phyloP scores from a whole-genome alignment of 2,113 vertebrate species.

The Thalassoma bifasciatum region DNA sequence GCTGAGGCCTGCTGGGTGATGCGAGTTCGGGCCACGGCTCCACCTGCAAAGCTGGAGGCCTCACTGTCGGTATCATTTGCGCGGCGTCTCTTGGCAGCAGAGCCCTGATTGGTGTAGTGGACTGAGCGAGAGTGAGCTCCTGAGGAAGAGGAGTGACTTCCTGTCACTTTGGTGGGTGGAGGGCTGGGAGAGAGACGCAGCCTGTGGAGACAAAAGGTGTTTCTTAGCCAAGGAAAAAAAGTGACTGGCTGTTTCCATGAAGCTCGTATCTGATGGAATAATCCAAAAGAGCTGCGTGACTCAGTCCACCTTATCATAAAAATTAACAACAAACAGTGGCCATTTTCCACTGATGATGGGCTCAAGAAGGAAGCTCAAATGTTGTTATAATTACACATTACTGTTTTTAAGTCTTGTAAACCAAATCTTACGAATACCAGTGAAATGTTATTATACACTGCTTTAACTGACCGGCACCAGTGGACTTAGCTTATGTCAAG shows the following conservation, averaged over 20 bases:
- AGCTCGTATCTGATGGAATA: no score
- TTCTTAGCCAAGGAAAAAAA: background rate
- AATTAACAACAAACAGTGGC: no score
- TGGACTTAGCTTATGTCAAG: no score
- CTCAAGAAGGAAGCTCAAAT: no score
- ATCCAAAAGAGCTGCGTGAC: background rate
- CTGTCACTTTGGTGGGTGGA: conserved; percentile 78
- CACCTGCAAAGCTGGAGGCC: conserved; percentile 80
- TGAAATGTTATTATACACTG: no score
- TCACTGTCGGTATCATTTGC: conserved; percentile 88
- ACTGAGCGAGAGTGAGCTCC: conserved; percentile 49
- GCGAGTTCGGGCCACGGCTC: conserved; percentile 85
- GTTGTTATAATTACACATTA: no score
- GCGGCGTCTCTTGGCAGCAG: conserved; percentile 89
- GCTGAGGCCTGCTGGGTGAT: conserved; percentile 95
- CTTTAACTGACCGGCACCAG: no score
- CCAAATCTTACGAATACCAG: no score
- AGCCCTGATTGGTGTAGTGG: conserved; percentile 63
- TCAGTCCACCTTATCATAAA: background rate
- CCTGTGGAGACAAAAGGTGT: conserved; percentile 72
- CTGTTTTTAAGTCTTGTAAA: no score
- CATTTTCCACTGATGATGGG: no score
- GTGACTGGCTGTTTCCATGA: background rate
- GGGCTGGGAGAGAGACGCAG: conserved; percentile 95
- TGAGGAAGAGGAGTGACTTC: conserved; percentile 77